Base-by-base conservation (phyloP, 2,888 invertebrate genomes). In the Scaptodrosophila latifasciaeformis region DNA sequence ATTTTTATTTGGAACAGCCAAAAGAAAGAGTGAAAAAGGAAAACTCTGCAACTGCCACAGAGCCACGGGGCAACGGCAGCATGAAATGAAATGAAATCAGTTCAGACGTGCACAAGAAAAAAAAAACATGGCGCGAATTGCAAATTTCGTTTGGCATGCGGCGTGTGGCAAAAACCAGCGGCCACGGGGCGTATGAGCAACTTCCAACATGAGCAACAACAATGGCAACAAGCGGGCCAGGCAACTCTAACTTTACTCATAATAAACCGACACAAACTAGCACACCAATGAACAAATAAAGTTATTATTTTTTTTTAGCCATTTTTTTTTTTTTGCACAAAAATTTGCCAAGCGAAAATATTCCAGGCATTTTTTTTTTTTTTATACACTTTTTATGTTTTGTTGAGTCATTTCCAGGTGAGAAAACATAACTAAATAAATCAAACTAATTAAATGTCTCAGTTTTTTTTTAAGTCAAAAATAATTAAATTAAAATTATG, bases 341-440 rank as follows among this genome's bases (percentile, higher is more conserved):
- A 39, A 62, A 52, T 48, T 47, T 47, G 47, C 67, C 63, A 59
- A 72, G 75, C 75, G 75, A 72, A 72, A 78, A 72, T 75, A 65
- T 70, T 78, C 68, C 43, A 75, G 49, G 51, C 55, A 58, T 65
- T 64, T 17, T 18, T 15, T n/a, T n/a, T n/a, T n/a, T n/a, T n/a
- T n/a, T n/a, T n/a, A n/a, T n/a, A n/a, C n/a, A 10, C 17, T 24
- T 34, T 49, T 53, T 53, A 15, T 42, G 45, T 24, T 37, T 31
- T 51, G 49, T 50, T 47, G 46, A 47, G 21, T 4, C 59, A 77
- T 77, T 72, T 72, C n/a, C n/a, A n/a, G n/a, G n/a, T n/a, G n/a
- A n/a, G n/a, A n/a, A n/a, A n/a, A n/a, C n/a, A n/a, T n/a, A n/a
- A n/a, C n/a, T n/a, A n/a, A n/a, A n/a, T n/a, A n/a, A n/a, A n/a